Evolutionary conservation across 2,113 vertebrate genomes (phyloP).

Genomic region (Callipepla squamata): DNA sequence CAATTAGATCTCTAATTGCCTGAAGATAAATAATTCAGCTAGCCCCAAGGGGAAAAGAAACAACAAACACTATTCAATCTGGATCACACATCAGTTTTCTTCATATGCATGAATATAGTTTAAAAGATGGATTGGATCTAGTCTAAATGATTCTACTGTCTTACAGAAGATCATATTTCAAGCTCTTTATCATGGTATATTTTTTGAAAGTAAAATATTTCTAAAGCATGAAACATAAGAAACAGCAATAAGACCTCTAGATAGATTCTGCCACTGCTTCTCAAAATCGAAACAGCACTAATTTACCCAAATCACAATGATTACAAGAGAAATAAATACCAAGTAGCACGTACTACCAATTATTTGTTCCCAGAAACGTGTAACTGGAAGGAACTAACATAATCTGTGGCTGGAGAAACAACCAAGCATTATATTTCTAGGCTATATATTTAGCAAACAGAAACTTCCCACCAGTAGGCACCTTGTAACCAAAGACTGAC

Average conservation of each 20-base stretch:
- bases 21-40: background rate
- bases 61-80: rapidly evolving
- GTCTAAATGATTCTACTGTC: background rate
- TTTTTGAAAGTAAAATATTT: background rate
- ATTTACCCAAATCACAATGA: background rate
- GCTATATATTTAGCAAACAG: background rate
- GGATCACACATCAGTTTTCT: background rate
- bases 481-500: background rate
- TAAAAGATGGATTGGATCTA: background rate
- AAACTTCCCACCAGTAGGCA: background rate
- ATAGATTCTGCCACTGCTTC: background rate
- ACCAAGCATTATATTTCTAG: background rate
- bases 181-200: background rate
- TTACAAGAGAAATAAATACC: background rate
- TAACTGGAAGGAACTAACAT: background rate
- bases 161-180: background rate
- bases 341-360: background rate
- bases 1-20: background rate
- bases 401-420: background rate
- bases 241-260: background rate
- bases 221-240: background rate
- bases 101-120: background rate
- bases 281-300: background rate
- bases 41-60: background rate
- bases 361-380: background rate